Conservation (phyloP, 2,888 invertebrate species). For the Falcaria lacertinaria region DNA sequence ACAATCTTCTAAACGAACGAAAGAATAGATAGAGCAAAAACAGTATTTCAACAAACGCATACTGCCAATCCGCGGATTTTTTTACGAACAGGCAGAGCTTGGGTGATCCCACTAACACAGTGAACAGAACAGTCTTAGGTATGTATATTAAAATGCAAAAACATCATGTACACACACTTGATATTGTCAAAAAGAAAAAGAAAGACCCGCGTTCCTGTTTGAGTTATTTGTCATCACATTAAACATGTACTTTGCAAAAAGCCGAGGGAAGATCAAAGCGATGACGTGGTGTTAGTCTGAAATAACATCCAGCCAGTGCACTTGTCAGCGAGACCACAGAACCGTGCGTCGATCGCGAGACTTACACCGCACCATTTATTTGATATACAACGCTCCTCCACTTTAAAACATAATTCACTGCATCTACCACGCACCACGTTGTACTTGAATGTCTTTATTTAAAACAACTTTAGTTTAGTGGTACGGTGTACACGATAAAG, state of each 20-base stretch:
- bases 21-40: no score
- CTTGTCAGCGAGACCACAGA: constrained; percentile 36
- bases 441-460: background rate
- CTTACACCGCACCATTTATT: constrained; percentile 20
- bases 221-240: constrained; percentile 78
- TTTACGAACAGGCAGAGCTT: constrained; percentile 33
- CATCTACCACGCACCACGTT: constrained; percentile 3
- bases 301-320: constrained; percentile 59
- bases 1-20: no score
- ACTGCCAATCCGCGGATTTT: constrained; percentile 36
- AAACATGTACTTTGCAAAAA: constrained; percentile 72
- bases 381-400: constrained; percentile 11
- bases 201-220: constrained; percentile 58
- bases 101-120: constrained; percentile 69
- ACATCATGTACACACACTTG: constrained; percentile 44
- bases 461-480: background rate
- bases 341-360: constrained; percentile 19
- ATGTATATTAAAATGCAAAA: constrained; percentile 48
- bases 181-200: constrained; percentile 65
- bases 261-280: constrained; percentile 69
- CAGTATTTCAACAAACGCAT: no score
- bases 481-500: constrained; percentile 7
- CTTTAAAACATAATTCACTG: constrained; percentile 5
- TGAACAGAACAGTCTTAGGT: constrained; percentile 51
- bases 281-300: constrained; percentile 61